A percentile compares a stretch with the other conserved stretches of the same genome.
phyloP scores from a whole-genome alignment of 2,113 vertebrate species.

The Anolis carolinensis region DNA sequence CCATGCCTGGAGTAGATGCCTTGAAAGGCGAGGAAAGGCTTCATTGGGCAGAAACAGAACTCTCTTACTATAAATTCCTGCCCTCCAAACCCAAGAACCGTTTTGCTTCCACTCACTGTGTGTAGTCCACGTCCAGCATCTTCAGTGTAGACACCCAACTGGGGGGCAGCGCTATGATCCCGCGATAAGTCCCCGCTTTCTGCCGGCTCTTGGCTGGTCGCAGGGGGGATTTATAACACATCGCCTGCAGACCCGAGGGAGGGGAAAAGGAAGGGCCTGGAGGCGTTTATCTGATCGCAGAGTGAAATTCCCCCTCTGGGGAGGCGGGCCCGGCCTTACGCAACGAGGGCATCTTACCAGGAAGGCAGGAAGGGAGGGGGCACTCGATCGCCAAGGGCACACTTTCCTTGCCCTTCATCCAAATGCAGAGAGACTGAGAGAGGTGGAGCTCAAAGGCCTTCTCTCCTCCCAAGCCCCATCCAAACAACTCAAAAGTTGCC shows the following conservation, averaged over 20 bases:
- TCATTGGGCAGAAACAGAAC: too few relatives aligned
- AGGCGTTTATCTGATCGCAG: slow-evolving; percentile 7
- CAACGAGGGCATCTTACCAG: not conserved
- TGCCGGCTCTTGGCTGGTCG: not conserved
- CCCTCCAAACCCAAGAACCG: too few relatives aligned
- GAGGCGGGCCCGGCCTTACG: slow-evolving; percentile 9
- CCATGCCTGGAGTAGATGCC: too few relatives aligned
- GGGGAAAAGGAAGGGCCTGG: not conserved
- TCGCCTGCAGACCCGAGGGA: not conserved
- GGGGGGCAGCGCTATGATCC: not conserved
- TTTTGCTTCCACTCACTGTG: slow-evolving; percentile 35
- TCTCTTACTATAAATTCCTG: too few relatives aligned
- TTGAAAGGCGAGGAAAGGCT: too few relatives aligned
- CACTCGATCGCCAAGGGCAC: too few relatives aligned
- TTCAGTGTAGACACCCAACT: not conserved
- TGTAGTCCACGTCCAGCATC: slow-evolving; percentile 33
- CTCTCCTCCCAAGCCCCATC: too few relatives aligned
- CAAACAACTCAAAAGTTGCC: too few relatives aligned
- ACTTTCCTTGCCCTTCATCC: too few relatives aligned
- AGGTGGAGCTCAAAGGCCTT: too few relatives aligned
- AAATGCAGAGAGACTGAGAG: too few relatives aligned
- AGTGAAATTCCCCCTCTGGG: slow-evolving; percentile 18
- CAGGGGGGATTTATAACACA: slow-evolving; percentile 16
- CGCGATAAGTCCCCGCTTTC: not conserved
- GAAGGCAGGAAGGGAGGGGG: not conserved